Conservation (phyloP, 30 jellyfish, hydroid and myxozoan genomes). For the Aurelia sp. region DNA sequence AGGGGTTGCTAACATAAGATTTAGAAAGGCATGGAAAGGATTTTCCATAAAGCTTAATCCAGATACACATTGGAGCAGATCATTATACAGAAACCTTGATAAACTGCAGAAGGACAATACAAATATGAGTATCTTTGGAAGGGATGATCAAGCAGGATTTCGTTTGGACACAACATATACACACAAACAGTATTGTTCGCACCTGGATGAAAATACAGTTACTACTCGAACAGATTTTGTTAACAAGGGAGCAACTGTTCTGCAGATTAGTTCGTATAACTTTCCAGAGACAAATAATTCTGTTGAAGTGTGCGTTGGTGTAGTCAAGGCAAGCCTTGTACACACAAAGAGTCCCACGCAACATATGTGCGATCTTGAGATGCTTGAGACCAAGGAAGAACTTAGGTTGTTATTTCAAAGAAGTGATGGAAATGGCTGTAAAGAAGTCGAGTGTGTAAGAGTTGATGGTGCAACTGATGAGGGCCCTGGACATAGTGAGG, state of each 20-base stretch:
- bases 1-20: neutral
- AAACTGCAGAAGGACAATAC: neutral
- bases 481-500: conserved; percentile 14
- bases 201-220: neutral
- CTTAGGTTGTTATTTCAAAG: neutral
- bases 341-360: conserved; percentile 9
- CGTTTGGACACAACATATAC: neutral
- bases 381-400: conserved; percentile 18
- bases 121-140: conserved; percentile 1
- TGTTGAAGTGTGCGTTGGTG: conserved; percentile 11
- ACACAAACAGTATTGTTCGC: conserved; percentile 2
- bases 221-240: conserved; percentile 20
- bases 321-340: neutral
- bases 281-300: conserved; percentile 1
- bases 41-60: conserved; percentile 8
- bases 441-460: conserved; percentile 5
- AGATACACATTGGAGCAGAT: conserved; percentile 6
- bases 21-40: conserved; percentile 9
- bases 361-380: conserved; percentile 2
- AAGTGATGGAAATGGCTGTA: neutral
- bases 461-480: conserved; percentile 25
- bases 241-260: neutral
- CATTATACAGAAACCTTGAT: conserved; percentile 1
- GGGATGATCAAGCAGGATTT: conserved; percentile 4
- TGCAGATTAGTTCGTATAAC: conserved; percentile 4